These are phyloP conservation scores for Anoplolepis gracilipes DNA, from an alignment of 1,140 invertebrate species.

Conservation along the genomic window DNA sequence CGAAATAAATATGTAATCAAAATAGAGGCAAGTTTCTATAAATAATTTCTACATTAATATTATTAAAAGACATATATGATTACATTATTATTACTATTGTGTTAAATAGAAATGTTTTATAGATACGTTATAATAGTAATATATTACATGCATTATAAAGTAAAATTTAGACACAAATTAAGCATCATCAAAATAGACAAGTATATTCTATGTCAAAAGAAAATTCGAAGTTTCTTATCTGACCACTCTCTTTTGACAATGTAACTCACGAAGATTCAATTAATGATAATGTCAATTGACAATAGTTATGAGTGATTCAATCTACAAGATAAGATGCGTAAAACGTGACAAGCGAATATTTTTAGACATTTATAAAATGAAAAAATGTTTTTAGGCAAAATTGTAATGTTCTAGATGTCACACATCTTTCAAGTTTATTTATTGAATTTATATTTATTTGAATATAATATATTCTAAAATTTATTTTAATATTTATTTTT, in stretches of 20 bases:
- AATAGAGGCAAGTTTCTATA: not conserved
- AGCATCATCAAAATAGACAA: not conserved
- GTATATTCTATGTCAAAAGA: not conserved
- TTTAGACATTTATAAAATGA: too few relatives aligned
- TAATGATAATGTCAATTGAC: conserved; percentile 13
- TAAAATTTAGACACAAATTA: not conserved
- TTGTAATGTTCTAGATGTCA: too few relatives aligned
- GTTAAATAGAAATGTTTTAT: not conserved
- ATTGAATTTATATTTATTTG: too few relatives aligned
- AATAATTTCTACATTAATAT: not conserved
- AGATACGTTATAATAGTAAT: not conserved
- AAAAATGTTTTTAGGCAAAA: too few relatives aligned
- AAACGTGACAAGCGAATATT: too few relatives aligned
- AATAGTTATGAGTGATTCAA: not conserved
- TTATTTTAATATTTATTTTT: too few relatives aligned
- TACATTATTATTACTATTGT: not conserved
- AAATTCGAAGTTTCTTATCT: conserved; percentile 8
- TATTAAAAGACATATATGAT: not conserved
- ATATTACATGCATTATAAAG: not conserved
- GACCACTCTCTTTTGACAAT: not conserved
- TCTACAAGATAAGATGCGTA: too few relatives aligned
- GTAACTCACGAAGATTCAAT: conserved; percentile 25
- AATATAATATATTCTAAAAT: too few relatives aligned
- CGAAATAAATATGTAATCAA: not conserved
- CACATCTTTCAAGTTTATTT: too few relatives aligned